phyloP scores from a whole-genome alignment of 1,140 invertebrate genomes.

The Lepidostoma basale region DNA sequence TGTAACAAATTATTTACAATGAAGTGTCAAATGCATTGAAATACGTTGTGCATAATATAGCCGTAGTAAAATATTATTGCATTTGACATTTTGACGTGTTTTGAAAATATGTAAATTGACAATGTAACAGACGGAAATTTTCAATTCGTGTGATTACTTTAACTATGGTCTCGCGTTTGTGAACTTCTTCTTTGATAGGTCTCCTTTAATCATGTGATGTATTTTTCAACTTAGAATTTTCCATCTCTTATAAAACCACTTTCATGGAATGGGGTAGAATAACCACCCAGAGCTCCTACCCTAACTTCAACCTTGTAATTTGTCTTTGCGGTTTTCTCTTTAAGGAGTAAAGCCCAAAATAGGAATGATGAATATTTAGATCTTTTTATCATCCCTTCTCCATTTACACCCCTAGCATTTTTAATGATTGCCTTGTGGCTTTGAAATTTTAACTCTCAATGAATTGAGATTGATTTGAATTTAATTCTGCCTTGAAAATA shows the following conservation, averaged over 20 bases:
- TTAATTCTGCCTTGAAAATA: background rate
- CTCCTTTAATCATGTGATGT: constrained; percentile 38
- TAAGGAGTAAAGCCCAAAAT: constrained; percentile 9
- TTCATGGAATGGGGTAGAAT: background rate
- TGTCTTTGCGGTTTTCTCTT: constrained; percentile 32
- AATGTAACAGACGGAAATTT: too few relatives aligned
- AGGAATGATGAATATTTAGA: constrained; percentile 32
- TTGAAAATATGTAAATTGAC: too few relatives aligned
- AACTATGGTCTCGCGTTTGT: too few relatives aligned
- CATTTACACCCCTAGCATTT: constrained; percentile 25
- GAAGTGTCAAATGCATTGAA: too few relatives aligned
- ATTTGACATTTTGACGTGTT: too few relatives aligned
- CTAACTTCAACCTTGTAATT: constrained; percentile 34
- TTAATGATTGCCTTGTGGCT: constrained; percentile 18
- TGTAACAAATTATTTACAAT: too few relatives aligned
- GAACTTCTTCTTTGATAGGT: constrained; percentile 1
- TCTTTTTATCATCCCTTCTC: constrained; percentile 30
- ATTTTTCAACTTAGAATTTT: constrained; percentile 30
- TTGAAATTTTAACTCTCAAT: constrained; percentile 6
- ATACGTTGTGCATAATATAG: too few relatives aligned
- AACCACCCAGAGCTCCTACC: background rate
- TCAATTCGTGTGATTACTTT: too few relatives aligned
- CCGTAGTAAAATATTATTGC: too few relatives aligned
- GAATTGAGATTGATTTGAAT: constrained; percentile 13
- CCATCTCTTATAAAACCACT: constrained; percentile 11